These are phyloP conservation scores for Neocrepidodera transversa DNA, from an alignment of 2,888 invertebrate genomes.

Conservation along the genomic window DNA sequence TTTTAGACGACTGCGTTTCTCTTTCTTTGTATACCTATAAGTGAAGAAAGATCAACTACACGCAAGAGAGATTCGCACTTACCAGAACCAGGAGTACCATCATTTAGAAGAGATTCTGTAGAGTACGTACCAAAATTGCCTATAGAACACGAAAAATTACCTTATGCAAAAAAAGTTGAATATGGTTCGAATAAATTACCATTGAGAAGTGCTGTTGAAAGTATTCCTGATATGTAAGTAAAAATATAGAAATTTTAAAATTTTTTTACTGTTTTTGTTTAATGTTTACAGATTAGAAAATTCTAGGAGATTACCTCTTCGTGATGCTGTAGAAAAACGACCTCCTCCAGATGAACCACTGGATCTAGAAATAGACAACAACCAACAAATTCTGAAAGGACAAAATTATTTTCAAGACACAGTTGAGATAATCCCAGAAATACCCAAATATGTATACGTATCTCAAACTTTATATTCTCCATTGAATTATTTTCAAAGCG, in stretches of 20 bases:
- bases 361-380: conserved; percentile 12
- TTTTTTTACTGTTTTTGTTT: conserved; percentile 1
- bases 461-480: conserved; percentile 45
- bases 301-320: conserved; percentile 67
- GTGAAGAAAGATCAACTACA: conserved; percentile 44
- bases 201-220: conserved; percentile 79
- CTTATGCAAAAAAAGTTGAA: conserved; percentile 41
- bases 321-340: conserved; percentile 75
- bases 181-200: conserved; percentile 65
- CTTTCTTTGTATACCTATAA: conserved; percentile 44
- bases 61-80: conserved; percentile 48
- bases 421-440: conserved; percentile 10
- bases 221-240: conserved; percentile 65
- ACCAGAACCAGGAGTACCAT: conserved; percentile 50
- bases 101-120: conserved; percentile 61
- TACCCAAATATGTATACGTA: neutral
- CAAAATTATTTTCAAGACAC: conserved; percentile 25
- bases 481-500: conserved; percentile 44
- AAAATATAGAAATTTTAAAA: conserved; percentile 20
- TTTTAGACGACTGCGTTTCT: conserved; percentile 51
- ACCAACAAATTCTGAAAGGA: conserved; percentile 12
- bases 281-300: conserved; percentile 54
- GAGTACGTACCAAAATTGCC: conserved; percentile 58
- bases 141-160: neutral
- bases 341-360: conserved; percentile 59